phyloP scores from a whole-genome alignment of 2,113 vertebrate genomes.

The Eolophus roseicapilla region DNA sequence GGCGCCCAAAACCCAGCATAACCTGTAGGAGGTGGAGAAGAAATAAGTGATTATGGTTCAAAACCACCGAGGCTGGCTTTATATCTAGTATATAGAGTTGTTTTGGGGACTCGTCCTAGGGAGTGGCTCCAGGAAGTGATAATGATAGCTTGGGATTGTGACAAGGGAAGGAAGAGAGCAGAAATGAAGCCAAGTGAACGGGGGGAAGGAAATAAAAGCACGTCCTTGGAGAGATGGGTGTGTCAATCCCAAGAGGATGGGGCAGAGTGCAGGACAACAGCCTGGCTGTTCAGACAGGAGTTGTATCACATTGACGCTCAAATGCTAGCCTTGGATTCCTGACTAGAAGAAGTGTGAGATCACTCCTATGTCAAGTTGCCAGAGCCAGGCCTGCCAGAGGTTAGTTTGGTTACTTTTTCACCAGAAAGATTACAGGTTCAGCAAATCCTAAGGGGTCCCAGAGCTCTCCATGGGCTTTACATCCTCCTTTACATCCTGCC shows the following conservation, averaged over 20 bases:
- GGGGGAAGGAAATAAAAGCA: not conserved
- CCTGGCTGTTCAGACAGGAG: not conserved
- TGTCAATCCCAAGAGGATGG: not conserved
- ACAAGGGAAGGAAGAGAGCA: not conserved
- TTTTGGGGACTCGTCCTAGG: not conserved
- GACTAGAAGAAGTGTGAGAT: not conserved
- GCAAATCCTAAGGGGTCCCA: not conserved
- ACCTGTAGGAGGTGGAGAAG: constrained; percentile 64
- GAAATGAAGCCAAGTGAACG: not conserved
- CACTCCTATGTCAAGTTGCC: accelerated
- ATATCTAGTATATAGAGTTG: not conserved
- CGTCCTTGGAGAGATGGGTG: not conserved
- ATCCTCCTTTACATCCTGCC: not conserved
- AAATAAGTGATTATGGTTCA: not conserved
- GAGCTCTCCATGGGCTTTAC: not conserved
- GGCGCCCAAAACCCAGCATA: constrained; percentile 85
- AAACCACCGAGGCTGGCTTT: not conserved
- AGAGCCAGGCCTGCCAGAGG: not conserved
- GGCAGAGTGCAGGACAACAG: not conserved
- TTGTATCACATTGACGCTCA: not conserved
- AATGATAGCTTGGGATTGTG: not conserved
- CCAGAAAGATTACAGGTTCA: not conserved
- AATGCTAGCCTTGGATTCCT: not conserved
- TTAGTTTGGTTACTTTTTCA: not conserved
- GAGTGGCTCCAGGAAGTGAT: not conserved